Evolutionary conservation across 2,888 invertebrate species (phyloP).

Genomic region (Drosophila mercatorum): DNA sequence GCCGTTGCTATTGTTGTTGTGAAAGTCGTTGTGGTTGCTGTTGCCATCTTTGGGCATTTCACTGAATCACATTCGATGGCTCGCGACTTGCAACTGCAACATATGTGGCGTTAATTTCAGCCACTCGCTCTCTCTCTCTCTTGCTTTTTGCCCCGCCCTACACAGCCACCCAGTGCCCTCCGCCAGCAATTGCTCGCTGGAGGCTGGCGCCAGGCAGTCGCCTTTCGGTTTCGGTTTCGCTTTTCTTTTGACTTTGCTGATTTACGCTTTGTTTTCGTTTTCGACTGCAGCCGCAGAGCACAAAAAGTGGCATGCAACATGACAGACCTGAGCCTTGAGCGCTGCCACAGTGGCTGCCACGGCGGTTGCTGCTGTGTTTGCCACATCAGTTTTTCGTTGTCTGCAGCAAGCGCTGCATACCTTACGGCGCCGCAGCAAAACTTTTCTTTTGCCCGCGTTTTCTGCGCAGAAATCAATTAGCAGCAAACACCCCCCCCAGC

Average conservation of each 20-base stretch:
- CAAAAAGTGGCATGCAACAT: constrained; percentile 15
- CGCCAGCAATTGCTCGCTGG: not conserved
- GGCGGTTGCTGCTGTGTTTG: constrained; percentile 15
- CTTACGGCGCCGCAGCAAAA: constrained; percentile 44
- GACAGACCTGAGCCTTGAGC: constrained; percentile 14
- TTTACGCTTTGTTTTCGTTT: constrained; percentile 54
- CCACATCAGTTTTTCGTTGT: constrained; percentile 45
- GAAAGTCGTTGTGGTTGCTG: constrained; percentile 30
- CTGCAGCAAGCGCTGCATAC: constrained; percentile 45
- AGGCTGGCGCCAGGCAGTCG: constrained; percentile 25
- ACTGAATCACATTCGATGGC: constrained; percentile 35
- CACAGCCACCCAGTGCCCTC: no score
- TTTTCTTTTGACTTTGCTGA: constrained; percentile 32
- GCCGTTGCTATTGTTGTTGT: constrained; percentile 8
- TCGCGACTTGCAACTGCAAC: constrained; percentile 33
- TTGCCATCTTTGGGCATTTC: constrained; percentile 36
- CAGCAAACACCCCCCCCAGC: constrained; percentile 2
- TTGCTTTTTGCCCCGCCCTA: no score
- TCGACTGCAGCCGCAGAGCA: constrained; percentile 16
- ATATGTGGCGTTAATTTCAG: not conserved
- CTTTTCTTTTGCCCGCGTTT: constrained; percentile 17
- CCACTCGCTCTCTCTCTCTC: not conserved
- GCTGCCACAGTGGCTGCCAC: constrained; percentile 11
- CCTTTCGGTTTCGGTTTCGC: constrained; percentile 26
- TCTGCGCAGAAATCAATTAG: constrained; percentile 57